phyloP scores from a whole-genome alignment of 1,140 invertebrate genomes.

The Pantala flavescens region DNA sequence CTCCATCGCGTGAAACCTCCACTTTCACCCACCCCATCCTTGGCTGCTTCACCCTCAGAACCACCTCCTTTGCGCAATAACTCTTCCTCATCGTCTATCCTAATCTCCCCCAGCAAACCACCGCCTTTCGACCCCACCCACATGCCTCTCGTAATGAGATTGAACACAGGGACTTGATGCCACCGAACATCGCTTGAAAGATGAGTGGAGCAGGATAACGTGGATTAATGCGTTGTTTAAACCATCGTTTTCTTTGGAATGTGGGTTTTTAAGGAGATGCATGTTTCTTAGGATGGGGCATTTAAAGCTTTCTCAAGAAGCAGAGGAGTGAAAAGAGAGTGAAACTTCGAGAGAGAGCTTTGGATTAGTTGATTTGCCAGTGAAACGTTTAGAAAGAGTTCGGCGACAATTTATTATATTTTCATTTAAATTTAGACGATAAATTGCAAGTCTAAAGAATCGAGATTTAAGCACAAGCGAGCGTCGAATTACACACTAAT shows the following conservation, averaged over 20 bases:
- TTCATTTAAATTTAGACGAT: too few relatives aligned
- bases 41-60: not conserved
- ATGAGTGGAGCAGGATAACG: not conserved
- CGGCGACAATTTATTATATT: too few relatives aligned
- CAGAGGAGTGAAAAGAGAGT: not conserved
- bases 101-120: not conserved
- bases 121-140: not conserved
- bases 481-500: too few relatives aligned
- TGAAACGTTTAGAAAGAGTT: too few relatives aligned
- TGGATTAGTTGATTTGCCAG: too few relatives aligned
- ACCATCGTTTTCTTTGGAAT: not conserved
- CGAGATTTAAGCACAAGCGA: too few relatives aligned
- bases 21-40: not conserved
- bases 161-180: not conserved
- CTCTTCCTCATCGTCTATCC: slow-evolving; percentile 7
- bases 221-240: slow-evolving; percentile 10
- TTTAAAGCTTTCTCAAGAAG: not conserved
- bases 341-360: not conserved
- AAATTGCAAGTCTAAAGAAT: too few relatives aligned
- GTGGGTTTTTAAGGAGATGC: not conserved
- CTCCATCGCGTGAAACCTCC: not conserved
- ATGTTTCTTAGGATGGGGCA: not conserved
- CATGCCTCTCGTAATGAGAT: slow-evolving; percentile 5
- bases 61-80: not conserved
- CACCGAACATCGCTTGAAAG: slow-evolving; percentile 4